These are phyloP conservation scores for Pachypanchax playfairii DNA, from an alignment of 2,113 vertebrate genomes.

Conservation along the genomic window DNA sequence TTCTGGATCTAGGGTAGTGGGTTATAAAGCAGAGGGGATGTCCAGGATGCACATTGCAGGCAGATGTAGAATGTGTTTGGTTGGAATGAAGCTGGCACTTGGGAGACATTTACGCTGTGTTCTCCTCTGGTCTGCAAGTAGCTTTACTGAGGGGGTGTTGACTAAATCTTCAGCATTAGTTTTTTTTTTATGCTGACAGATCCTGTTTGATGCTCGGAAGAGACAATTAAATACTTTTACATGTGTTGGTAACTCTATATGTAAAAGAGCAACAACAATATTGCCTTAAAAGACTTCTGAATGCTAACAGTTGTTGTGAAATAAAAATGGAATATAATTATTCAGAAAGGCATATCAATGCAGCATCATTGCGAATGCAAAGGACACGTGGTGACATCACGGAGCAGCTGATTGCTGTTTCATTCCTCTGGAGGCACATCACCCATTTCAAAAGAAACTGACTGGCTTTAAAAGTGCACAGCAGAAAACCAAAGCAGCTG, in stretches of 20 bases:
- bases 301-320: not conserved
- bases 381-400: conserved; percentile 19
- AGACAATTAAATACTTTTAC: no score
- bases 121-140: conserved; percentile 13
- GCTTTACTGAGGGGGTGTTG: conserved; percentile 14
- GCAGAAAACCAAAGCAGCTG: conserved; percentile 32
- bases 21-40: conserved; percentile 49
- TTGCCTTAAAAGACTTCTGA: not conserved
- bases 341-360: not conserved
- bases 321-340: not conserved
- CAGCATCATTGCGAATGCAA: not conserved
- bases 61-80: conserved; percentile 38
- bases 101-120: not conserved
- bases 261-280: no score
- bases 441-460: conserved; percentile 18
- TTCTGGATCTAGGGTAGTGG: conserved; percentile 64
- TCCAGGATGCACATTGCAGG: conserved; percentile 27
- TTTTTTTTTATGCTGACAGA: no score
- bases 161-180: conserved; percentile 9
- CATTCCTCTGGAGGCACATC: conserved; percentile 13
- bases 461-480: conserved; percentile 30
- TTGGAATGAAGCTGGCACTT: conserved; percentile 2
- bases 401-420: conserved; percentile 18
- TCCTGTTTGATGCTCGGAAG: no score
- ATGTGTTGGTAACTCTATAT: no score